Conservation (phyloP, 1,140 invertebrate genomes). For the Hormaphis cornu region DNA sequence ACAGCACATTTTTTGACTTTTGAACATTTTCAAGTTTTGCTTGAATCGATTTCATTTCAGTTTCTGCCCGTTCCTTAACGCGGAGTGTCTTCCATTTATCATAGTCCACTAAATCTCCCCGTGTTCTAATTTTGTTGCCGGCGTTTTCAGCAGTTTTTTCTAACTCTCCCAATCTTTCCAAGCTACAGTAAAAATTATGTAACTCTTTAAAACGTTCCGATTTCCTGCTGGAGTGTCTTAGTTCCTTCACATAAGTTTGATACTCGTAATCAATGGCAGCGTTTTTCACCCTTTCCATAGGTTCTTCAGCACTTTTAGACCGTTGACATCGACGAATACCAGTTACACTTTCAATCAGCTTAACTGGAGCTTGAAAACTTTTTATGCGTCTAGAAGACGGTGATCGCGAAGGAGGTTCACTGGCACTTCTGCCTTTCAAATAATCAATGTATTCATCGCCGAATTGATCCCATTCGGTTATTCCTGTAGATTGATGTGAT, state of each 20-base stretch:
- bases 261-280: conserved; percentile 46
- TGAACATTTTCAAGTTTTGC: conserved; percentile 67
- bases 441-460: conserved; percentile 1
- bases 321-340: conserved; percentile 37
- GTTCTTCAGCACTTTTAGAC: conserved; percentile 24
- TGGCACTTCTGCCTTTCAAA: conserved; percentile 42
- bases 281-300: conserved; percentile 21
- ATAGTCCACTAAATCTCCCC: conserved; percentile 71
- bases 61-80: conserved; percentile 67
- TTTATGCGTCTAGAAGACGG: conserved; percentile 56
- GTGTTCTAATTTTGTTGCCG: conserved; percentile 58
- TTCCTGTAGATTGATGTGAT: not conserved
- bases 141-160: conserved; percentile 62
- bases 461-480: conserved; percentile 5
- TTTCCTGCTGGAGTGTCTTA: conserved; percentile 59
- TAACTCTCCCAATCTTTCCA: conserved; percentile 74
- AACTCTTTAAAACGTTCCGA: conserved; percentile 76
- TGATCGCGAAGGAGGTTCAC: conserved; percentile 48
- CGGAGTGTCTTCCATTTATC: conserved; percentile 74
- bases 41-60: conserved; percentile 68
- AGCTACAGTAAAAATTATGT: conserved; percentile 71
- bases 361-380: conserved; percentile 42
- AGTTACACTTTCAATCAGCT: conserved; percentile 40
- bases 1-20: conserved; percentile 73
- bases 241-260: conserved; percentile 59